Percentiles rank a stretch among this genome's conserved stretches.
These are phyloP conservation scores for Hyalella azteca DNA, from an alignment of 2,888 invertebrate species.

Conservation along the genomic window DNA sequence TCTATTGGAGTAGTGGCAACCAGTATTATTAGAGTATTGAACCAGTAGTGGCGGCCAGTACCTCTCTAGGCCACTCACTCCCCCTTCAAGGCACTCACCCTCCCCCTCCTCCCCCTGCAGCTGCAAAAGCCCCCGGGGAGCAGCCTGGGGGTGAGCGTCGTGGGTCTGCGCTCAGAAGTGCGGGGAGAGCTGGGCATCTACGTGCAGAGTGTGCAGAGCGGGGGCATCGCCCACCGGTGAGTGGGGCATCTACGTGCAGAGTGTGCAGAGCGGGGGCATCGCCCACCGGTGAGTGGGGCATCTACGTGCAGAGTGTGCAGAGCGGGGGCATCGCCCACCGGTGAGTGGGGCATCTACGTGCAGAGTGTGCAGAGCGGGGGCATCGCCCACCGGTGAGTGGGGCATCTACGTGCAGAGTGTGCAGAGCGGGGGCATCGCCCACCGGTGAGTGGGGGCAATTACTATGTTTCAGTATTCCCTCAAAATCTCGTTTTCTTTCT, in stretches of 20 bases:
- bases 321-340: conserved; percentile 71
- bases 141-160: conserved; percentile 77
- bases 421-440: conserved; percentile 71
- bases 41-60: no score
- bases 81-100: background rate
- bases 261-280: conserved; percentile 71
- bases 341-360: conserved; percentile 73
- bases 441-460: conserved; percentile 70
- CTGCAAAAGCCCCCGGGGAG: conserved; percentile 71
- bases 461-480: no score
- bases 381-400: conserved; percentile 72
- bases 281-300: conserved; percentile 72
- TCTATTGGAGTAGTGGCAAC: no score
- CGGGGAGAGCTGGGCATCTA: conserved; percentile 73
- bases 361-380: conserved; percentile 72
- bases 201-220: conserved; percentile 72
- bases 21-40: no score
- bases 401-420: conserved; percentile 74
- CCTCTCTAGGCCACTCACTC: background rate
- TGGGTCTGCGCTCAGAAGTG: conserved; percentile 69
- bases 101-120: conserved; percentile 61
- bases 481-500: no score
- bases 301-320: conserved; percentile 73
- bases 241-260: conserved; percentile 72
- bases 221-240: conserved; percentile 72